Conservation (phyloP, 2,113 vertebrate species). For the Syngnathoides biaculeatus region DNA sequence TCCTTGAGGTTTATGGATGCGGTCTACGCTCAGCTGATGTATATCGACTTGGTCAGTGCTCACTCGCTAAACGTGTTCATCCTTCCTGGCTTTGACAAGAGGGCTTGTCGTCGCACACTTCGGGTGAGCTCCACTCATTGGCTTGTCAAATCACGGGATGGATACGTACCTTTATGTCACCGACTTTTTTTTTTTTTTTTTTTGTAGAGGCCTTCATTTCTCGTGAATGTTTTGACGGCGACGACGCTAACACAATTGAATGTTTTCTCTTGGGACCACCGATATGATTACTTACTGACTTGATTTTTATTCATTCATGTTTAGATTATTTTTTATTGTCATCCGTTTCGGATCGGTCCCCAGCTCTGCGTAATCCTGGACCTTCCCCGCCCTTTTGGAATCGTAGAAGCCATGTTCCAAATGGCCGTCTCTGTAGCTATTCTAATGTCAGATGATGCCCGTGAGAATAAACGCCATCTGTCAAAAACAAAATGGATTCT, state of each 20-base stretch:
- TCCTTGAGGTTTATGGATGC: neutral
- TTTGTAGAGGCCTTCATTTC: slow-evolving; percentile 32
- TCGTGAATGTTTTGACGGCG: neutral
- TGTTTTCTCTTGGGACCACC: slow-evolving; percentile 53
- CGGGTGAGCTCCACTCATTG: slow-evolving; percentile 24
- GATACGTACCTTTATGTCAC: slow-evolving; percentile 32
- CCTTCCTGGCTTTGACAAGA: slow-evolving; percentile 23
- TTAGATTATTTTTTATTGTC: slow-evolving; percentile 1
- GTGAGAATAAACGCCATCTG: slow-evolving; percentile 74
- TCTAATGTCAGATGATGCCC: slow-evolving; percentile 77
- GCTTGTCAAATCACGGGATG: slow-evolving; percentile 24
- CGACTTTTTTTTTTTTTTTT: slow-evolving; percentile 10
- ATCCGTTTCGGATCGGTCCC: slow-evolving; percentile 8
- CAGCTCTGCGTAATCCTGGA: slow-evolving; percentile 62
- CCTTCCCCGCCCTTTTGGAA: slow-evolving; percentile 27
- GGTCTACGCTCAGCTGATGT: neutral
- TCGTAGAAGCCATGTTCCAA: slow-evolving; percentile 44
- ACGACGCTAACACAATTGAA: slow-evolving; percentile 40
- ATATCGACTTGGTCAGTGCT: neutral
- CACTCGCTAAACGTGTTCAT: neutral
- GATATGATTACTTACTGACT: slow-evolving; percentile 7
- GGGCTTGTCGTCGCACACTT: slow-evolving; percentile 31
- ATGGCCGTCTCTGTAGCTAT: slow-evolving; percentile 75
- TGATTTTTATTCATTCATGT: neutral
- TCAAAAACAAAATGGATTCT: slow-evolving; percentile 51